A percentile compares a stretch with the other conserved stretches of the same genome.
These are phyloP conservation scores for Papilio glaucus DNA, from an alignment of 1,140 invertebrate species.

Conservation along the genomic window DNA sequence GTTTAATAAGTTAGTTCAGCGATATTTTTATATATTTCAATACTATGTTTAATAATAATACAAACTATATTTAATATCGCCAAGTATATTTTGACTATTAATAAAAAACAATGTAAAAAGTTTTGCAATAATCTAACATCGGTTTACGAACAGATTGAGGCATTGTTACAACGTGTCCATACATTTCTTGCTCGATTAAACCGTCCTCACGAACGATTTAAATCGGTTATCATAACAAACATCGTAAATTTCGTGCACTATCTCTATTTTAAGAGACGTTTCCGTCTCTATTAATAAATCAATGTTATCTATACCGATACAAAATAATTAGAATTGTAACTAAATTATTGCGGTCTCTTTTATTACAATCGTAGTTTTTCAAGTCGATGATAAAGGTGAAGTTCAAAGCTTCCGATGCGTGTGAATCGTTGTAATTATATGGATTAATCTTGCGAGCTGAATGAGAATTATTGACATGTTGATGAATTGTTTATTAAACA, in stretches of 20 bases:
- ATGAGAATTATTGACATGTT: constrained; percentile 26
- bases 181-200: constrained; percentile 55
- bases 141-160: constrained; percentile 40
- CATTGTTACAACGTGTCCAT: constrained; percentile 44
- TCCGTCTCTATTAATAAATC: constrained; percentile 64
- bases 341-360: constrained; percentile 72
- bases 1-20: too few species aligned
- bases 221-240: constrained; percentile 68
- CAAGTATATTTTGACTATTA: too few species aligned
- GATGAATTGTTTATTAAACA: constrained; percentile 31
- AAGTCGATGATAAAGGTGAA: constrained; percentile 33
- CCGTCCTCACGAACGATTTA: constrained; percentile 64
- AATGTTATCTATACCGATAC: constrained; percentile 71
- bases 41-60: too few species aligned
- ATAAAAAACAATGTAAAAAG: not conserved
- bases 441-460: constrained; percentile 11
- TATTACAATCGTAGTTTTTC: constrained; percentile 45
- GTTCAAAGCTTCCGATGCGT: constrained; percentile 40
- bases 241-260: constrained; percentile 68
- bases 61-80: too few species aligned
- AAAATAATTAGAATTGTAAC: constrained; percentile 75
- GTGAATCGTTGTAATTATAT: constrained; percentile 45
- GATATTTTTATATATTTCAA: too few species aligned
- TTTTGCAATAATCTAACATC: constrained; percentile 40
- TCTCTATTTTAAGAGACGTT: constrained; percentile 55